phyloP scores from a whole-genome alignment of 2,888 invertebrate genomes.

The Calliphora vomitoria region DNA sequence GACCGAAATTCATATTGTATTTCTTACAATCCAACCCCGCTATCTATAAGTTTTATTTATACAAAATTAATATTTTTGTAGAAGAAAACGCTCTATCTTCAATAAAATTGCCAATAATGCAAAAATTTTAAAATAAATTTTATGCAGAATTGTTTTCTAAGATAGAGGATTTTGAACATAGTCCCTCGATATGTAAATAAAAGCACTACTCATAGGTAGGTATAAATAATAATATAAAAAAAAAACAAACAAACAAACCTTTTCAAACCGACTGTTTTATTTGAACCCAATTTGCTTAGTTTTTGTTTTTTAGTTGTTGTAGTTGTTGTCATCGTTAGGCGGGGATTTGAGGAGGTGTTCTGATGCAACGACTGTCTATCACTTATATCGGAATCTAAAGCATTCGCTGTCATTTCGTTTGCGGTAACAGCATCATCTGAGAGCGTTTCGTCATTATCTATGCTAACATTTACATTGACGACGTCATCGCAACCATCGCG shows the following conservation, averaged over 20 bases:
- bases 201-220: background rate
- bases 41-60: no score
- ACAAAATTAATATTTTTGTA: no score
- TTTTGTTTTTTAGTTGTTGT: slow-evolving; percentile 81
- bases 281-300: slow-evolving; percentile 82
- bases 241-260: slow-evolving; percentile 79
- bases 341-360: slow-evolving; percentile 69
- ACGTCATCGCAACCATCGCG: slow-evolving; percentile 68
- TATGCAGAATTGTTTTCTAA: no score
- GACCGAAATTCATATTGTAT: no score
- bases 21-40: no score
- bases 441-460: slow-evolving; percentile 75
- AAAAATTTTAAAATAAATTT: no score
- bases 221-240: background rate
- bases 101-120: no score
- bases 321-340: slow-evolving; percentile 76
- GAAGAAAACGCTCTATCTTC: no score
- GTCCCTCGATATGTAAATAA: background rate
- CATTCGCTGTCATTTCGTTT: slow-evolving; percentile 75
- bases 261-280: slow-evolving; percentile 82
- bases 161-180: no score
- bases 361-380: slow-evolving; percentile 77
- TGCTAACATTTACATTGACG: slow-evolving; percentile 59
- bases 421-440: slow-evolving; percentile 75
- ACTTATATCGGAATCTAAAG: slow-evolving; percentile 80